Conservation (phyloP, 2,888 invertebrate species). For the Torymus aiolomorphi region DNA sequence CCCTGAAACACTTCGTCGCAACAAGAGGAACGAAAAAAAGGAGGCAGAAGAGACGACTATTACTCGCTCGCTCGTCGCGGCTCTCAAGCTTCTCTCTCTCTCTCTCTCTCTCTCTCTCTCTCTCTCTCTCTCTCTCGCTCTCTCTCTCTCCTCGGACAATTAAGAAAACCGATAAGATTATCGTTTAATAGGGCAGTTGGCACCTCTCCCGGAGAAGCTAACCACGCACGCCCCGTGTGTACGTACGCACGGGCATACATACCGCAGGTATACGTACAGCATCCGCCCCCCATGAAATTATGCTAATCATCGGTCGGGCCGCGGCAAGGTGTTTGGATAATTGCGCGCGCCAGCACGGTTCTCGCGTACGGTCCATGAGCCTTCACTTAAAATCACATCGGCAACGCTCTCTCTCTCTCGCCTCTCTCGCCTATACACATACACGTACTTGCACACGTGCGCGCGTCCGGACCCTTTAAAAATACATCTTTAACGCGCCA, state of each 20-base stretch:
- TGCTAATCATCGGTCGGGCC: slow-evolving; percentile 64
- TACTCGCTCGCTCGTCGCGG: no score
- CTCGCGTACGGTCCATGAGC: slow-evolving; percentile 20
- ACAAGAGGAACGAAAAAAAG: not conserved
- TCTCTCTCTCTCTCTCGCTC: no score
- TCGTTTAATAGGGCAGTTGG: slow-evolving; percentile 55
- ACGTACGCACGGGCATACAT: not conserved
- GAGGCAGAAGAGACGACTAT: not conserved
- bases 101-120: no score
- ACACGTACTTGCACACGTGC: not conserved
- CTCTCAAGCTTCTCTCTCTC: no score
- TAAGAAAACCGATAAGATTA: slow-evolving; percentile 57
- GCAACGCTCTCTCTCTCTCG: slow-evolving; percentile 57
- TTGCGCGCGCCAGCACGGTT: slow-evolving; percentile 51
- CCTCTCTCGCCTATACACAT: slow-evolving; percentile 14
- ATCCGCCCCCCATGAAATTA: slow-evolving; percentile 66
- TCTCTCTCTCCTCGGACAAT: slow-evolving; percentile 22
- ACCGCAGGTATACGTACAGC: no score
- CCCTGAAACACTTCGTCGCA: no score
- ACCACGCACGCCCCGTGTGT: not conserved
- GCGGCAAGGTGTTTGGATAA: slow-evolving; percentile 70
- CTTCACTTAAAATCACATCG: slow-evolving; percentile 73
- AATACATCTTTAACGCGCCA: slow-evolving; percentile 57
- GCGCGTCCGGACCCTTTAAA: slow-evolving; percentile 47
- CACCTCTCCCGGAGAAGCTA: slow-evolving; percentile 41